phyloP scores from a whole-genome alignment of 2,888 invertebrate genomes.

The Bugulina stolonifera region DNA sequence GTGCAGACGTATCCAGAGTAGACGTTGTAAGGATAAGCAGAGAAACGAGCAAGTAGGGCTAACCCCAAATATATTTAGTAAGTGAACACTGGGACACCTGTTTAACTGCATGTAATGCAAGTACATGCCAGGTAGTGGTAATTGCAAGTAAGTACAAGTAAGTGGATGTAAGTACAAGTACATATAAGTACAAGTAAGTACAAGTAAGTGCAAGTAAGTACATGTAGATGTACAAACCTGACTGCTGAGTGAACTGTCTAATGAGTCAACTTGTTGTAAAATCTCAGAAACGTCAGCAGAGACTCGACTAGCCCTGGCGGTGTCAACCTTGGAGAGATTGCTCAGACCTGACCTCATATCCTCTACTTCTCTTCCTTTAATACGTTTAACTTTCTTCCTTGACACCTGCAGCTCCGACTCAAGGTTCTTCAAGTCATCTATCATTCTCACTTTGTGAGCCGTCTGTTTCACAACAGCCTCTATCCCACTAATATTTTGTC shows the following conservation, averaged over 20 bases:
- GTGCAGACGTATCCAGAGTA: no score
- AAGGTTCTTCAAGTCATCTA: slow-evolving; percentile 10
- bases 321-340: background rate
- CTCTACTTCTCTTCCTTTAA: slow-evolving; percentile 21
- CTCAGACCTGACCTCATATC: slow-evolving; percentile 7
- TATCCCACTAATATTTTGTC: slow-evolving; percentile 2
- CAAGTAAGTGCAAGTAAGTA: no score
- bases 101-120: no score
- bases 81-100: no score
- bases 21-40: no score
- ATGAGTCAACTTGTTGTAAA: background rate
- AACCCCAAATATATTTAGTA: no score
- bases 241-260: slow-evolving; percentile 13
- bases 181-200: no score
- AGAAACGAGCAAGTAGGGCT: no score
- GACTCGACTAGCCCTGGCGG: background rate
- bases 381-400: slow-evolving; percentile 9
- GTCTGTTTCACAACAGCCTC: background rate
- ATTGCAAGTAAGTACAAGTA: no score
- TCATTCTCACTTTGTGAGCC: background rate
- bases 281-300: background rate
- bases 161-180: no score
- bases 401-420: slow-evolving; percentile 21
- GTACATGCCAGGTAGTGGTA: no score
- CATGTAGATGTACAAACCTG: background rate